phyloP scores from a whole-genome alignment of 1,140 invertebrate genomes.

The Drosophila biarmipes region DNA sequence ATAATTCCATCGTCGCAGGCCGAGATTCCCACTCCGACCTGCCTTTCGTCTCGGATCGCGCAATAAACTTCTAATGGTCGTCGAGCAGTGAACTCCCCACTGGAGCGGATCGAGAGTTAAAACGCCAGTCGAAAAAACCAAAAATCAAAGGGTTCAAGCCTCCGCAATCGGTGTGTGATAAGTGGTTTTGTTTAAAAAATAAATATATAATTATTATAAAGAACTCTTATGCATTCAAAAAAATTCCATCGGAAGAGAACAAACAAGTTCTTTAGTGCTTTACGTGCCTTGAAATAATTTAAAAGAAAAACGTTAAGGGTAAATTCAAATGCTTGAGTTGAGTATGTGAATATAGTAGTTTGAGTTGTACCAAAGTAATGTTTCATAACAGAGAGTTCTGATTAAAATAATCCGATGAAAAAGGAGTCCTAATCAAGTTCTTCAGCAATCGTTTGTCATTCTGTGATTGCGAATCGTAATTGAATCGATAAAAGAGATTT shows the following conservation, averaged over 20 bases:
- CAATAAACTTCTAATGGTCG: constrained; percentile 64
- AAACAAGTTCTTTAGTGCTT: too few species aligned
- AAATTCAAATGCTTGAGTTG: too few species aligned
- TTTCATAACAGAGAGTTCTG: too few species aligned
- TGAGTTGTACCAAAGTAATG: too few species aligned
- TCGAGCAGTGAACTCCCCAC: constrained; percentile 35
- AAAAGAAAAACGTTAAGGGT: too few species aligned
- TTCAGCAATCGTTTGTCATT: constrained; percentile 11
- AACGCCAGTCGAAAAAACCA: background rate
- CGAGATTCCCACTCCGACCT: constrained; percentile 31
- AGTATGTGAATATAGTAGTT: too few species aligned
- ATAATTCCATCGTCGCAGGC: constrained; percentile 51
- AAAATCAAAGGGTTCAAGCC: constrained; percentile 4
- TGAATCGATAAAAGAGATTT: constrained; percentile 19
- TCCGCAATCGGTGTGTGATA: constrained; percentile 2
- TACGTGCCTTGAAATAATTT: too few species aligned
- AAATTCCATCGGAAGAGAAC: background rate
- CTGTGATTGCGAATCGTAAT: constrained; percentile 10
- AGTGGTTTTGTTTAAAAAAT: background rate
- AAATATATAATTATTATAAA: background rate
- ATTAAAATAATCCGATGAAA: background rate
- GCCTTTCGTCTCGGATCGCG: constrained; percentile 38
- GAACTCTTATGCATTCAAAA: background rate
- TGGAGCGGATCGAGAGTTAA: constrained; percentile 23
- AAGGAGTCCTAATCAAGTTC: background rate